These are phyloP conservation scores for Pionites leucogaster DNA, from an alignment of 2,113 vertebrate genomes.

Conservation along the genomic window DNA sequence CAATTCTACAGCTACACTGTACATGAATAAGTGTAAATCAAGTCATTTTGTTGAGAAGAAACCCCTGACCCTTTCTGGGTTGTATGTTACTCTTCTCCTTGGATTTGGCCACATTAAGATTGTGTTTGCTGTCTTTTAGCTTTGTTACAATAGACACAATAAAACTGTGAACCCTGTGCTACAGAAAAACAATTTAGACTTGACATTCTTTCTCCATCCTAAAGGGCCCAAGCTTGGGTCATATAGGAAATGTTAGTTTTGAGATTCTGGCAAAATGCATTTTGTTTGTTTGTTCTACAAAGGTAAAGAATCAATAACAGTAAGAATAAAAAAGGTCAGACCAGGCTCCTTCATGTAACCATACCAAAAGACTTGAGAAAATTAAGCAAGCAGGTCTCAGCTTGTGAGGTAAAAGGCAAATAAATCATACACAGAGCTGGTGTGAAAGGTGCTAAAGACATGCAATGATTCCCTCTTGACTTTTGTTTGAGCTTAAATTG, in stretches of 20 bases:
- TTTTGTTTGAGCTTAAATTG: not conserved
- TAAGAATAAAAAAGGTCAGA: conserved; percentile 13
- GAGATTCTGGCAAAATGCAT: not conserved
- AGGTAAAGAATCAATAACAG: conserved; percentile 23
- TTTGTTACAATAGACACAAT: not conserved
- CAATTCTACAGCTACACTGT: not conserved
- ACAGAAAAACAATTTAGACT: not conserved
- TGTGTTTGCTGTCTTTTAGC: not conserved
- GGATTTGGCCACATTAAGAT: not conserved
- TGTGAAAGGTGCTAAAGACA: not conserved
- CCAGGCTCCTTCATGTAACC: not conserved
- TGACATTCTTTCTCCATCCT: not conserved
- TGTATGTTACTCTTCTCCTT: not conserved
- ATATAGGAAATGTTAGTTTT: conserved; percentile 1
- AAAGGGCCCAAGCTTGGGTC: not conserved
- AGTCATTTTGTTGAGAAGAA: not conserved
- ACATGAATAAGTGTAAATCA: not conserved
- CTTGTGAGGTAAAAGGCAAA: not conserved
- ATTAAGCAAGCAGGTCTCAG: not conserved
- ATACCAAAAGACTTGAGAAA: not conserved
- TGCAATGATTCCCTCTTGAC: not conserved
- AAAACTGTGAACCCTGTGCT: not conserved
- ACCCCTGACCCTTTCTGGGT: not conserved
- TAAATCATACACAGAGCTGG: not conserved
- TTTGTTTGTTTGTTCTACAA: conserved; percentile 25